Base-by-base conservation (phyloP, 2,797 vertebrate species). In the Micrastur ruficollis region DNA sequence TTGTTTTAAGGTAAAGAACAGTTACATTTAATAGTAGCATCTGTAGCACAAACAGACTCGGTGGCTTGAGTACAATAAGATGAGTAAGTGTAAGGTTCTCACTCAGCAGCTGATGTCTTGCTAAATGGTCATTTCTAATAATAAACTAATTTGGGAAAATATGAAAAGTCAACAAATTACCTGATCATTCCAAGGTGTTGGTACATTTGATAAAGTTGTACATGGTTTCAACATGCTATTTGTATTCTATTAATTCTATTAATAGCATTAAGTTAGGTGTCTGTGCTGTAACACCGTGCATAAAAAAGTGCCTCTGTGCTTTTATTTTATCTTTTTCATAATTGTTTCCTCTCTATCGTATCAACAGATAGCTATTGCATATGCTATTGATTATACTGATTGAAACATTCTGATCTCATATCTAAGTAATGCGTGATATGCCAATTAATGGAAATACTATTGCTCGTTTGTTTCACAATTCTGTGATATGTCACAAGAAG, bases 211-310 rank as follows among this genome's bases (percentile, higher is more conserved):
- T 59, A 38, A 89, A 73, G 31, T 36, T 82, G 29, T 14, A 20
- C 44, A 18, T 15, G 31, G 15, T 47, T 70, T 93, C 20, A 79
- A 5, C 14, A 62, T 61, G 38, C 6, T 61, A 6, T 68, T 58
- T 82, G 34, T 88, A 92, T n/a, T n/a, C n/a, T n/a, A n/a, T n/a
- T n/a, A n/a, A 12, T 80, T 34, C n/a, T 47, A 4, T 89, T 58
- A 55, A 47, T 3, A 61, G 31, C 18, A 36, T 59, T 83, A 72
- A 52, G 20, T 40, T 81, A 72, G 6, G 3, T 40, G 29, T 47
- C 31, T 22, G 0, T 78, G 34, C 9, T 78, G 2, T 15, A 74
- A 42, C 40, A 55, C 17, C 1, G 1, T 2, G 1, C 2, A 1
- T 40, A 20, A 63, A 89, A 66, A 22, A 58, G 20, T 4, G 2